Evolutionary conservation across 2,113 vertebrate species (phyloP).

Genomic region (Cyanoliseus patagonus): DNA sequence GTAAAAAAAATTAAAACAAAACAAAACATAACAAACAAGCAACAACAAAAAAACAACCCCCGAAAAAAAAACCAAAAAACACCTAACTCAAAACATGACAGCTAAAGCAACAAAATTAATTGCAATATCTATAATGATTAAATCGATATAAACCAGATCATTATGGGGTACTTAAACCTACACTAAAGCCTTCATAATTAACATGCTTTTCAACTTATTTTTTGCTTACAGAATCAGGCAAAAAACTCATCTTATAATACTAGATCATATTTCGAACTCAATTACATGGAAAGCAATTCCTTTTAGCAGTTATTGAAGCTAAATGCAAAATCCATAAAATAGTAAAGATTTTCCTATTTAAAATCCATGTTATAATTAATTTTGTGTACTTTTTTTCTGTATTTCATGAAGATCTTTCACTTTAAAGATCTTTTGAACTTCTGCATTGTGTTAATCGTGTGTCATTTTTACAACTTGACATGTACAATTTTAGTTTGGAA

Average conservation of each 20-base stretch:
- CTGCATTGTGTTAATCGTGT: neutral
- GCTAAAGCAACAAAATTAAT: neutral
- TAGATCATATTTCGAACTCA: neutral
- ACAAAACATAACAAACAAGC: too few relatives aligned
- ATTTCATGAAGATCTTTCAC: neutral
- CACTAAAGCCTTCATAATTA: neutral
- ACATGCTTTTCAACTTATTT: neutral
- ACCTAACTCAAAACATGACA: neutral
- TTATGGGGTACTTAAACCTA: neutral
- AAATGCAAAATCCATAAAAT: neutral
- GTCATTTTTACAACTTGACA: neutral
- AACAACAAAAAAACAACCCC: too few relatives aligned
- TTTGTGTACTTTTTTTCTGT: neutral
- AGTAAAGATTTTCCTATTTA: neutral
- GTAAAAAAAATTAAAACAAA: neutral
- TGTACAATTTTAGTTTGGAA: neutral
- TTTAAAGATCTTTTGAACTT: neutral
- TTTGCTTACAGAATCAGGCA: neutral
- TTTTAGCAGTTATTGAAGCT: neutral
- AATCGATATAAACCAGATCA: neutral
- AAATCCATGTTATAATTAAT: neutral
- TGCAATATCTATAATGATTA: neutral
- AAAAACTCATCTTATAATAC: neutral
- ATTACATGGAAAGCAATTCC: neutral
- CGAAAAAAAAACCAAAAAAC: too few relatives aligned